Evolutionary conservation across 2,888 invertebrate genomes (phyloP).

Genomic region (Nowickia ferox): DNA sequence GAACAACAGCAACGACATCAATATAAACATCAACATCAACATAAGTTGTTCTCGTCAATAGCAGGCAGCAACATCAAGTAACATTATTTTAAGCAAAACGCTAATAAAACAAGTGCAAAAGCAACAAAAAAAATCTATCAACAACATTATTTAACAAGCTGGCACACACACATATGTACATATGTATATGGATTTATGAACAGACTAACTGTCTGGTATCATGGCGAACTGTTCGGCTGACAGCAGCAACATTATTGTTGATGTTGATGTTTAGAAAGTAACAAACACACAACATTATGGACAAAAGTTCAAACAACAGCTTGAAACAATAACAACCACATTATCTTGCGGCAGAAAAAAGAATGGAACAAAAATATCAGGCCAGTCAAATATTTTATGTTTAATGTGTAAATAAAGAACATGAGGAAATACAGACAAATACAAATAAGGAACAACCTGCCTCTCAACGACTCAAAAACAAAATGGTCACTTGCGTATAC

Average conservation of each 20-base stretch:
- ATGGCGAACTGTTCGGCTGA: conserved; percentile 19
- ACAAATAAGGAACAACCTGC: conserved; percentile 3
- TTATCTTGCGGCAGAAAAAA: background rate
- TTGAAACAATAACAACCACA: background rate
- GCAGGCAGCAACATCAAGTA: conserved; percentile 39
- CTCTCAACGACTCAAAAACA: background rate
- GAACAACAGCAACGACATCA: conserved; percentile 34
- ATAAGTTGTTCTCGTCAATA: conserved; percentile 26
- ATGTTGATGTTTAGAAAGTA: conserved; percentile 45
- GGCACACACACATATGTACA: background rate
- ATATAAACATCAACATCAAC: conserved; percentile 4
- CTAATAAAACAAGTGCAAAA: conserved; percentile 40
- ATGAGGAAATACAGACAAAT: conserved; percentile 43
- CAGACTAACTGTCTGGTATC: background rate
- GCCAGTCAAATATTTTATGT: conserved; percentile 52
- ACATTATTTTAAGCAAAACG: conserved; percentile 24
- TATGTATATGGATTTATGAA: background rate
- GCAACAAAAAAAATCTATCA: conserved; percentile 32
- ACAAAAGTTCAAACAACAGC: conserved; percentile 33
- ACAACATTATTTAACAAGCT: conserved; percentile 34
- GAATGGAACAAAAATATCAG: conserved; percentile 16
- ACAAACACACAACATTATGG: conserved; percentile 41
- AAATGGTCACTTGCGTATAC: conserved; percentile 24
- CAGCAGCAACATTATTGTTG: conserved; percentile 60
- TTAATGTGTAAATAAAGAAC: conserved; percentile 59